These are phyloP conservation scores for Tiliacea aurago DNA, from an alignment of 2,888 invertebrate genomes.

Conservation along the genomic window DNA sequence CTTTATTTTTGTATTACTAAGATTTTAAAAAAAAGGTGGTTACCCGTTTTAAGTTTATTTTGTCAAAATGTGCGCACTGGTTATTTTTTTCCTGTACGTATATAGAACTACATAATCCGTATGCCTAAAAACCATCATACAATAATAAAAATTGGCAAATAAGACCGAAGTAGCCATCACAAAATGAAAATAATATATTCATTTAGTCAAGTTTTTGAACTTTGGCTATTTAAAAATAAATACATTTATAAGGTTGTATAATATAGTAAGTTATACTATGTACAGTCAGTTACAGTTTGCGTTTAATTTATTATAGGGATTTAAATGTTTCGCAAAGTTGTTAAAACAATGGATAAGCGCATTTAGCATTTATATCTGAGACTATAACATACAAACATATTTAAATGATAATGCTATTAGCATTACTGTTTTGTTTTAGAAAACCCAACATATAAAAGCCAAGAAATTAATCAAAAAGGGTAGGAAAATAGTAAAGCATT, in stretches of 20 bases:
- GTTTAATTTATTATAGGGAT: not conserved
- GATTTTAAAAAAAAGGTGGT: too few species aligned
- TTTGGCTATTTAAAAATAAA: constrained; percentile 31
- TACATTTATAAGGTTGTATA: constrained; percentile 6
- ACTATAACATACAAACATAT: too few species aligned
- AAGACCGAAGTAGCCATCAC: constrained; percentile 30
- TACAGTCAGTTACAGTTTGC: constrained; percentile 8
- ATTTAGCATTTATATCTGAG: not conserved
- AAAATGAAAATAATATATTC: constrained; percentile 26
- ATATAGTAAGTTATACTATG: not conserved
- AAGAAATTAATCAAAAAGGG: constrained; percentile 22
- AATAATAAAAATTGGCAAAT: constrained; percentile 40
- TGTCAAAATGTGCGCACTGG: too few species aligned
- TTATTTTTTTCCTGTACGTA: not conserved
- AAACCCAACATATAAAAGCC: constrained; percentile 19
- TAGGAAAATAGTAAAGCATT: constrained; percentile 21
- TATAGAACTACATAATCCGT: constrained; percentile 45
- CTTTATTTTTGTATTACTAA: too few species aligned
- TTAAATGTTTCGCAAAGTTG: not conserved
- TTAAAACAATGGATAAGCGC: not conserved
- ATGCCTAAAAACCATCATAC: constrained; percentile 58
- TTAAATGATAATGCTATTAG: not conserved
- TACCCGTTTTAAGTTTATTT: too few species aligned
- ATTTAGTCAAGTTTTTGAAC: constrained; percentile 19
- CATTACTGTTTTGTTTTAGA: constrained; percentile 7